phyloP scores from a whole-genome alignment of 2,888 invertebrate genomes.

The Eupeodes latifasciatus region DNA sequence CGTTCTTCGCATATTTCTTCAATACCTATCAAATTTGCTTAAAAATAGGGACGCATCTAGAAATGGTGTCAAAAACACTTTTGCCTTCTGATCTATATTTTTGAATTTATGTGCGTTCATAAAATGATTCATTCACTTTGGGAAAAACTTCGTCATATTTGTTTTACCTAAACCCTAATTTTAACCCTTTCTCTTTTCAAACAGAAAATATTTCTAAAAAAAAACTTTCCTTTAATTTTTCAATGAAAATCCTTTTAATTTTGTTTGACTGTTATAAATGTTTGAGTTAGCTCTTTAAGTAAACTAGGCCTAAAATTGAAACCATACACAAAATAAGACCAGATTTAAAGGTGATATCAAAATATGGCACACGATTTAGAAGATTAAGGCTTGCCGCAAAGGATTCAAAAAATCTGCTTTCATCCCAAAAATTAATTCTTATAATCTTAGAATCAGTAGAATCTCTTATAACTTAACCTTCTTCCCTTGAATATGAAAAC shows the following conservation, averaged over 20 bases:
- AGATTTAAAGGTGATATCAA: background rate
- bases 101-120: no score
- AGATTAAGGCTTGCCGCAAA: background rate
- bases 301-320: background rate
- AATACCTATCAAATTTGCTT: no score
- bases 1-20: no score
- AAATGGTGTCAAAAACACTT: no score
- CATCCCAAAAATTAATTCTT: background rate
- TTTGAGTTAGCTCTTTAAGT: no score
- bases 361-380: background rate
- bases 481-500: background rate
- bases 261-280: background rate
- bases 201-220: no score
- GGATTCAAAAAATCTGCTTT: background rate
- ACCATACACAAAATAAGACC: background rate
- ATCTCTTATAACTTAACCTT: background rate
- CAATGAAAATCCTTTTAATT: background rate
- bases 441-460: background rate
- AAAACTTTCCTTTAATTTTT: background rate
- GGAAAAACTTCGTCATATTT: background rate
- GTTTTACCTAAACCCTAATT: background rate
- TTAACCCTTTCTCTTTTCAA: constrained; percentile 10
- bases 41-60: no score
- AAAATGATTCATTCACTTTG: background rate
- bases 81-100: no score